phyloP scores from a whole-genome alignment of 2,888 invertebrate genomes.

The Clepsis dumicolana region DNA sequence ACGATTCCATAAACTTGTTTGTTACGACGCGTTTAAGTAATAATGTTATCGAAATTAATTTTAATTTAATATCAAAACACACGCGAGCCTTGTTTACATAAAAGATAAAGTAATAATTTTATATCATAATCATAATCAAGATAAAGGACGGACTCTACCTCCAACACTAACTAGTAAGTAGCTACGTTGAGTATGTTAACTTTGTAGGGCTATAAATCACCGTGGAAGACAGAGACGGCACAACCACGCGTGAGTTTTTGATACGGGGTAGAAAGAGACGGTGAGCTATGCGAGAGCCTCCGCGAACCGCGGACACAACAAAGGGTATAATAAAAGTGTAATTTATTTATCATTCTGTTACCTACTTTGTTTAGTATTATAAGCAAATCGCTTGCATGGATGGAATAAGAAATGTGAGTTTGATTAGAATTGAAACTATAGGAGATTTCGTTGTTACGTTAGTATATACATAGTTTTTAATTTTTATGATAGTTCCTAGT shows the following conservation, averaged over 20 bases:
- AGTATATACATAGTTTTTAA: neutral
- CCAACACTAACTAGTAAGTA: slow-evolving; percentile 70
- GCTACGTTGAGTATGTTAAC: slow-evolving; percentile 70
- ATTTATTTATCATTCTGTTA: slow-evolving; percentile 62
- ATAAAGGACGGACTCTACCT: slow-evolving; percentile 51
- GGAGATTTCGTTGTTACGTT: slow-evolving; percentile 12
- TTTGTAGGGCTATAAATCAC: slow-evolving; percentile 74
- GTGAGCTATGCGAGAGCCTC: slow-evolving; percentile 56
- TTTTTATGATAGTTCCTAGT: too few relatives aligned
- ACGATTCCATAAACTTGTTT: neutral
- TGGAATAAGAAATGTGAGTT: slow-evolving; percentile 35
- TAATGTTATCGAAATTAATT: slow-evolving; percentile 17
- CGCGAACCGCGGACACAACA: slow-evolving; percentile 78
- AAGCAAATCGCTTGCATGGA: slow-evolving; percentile 43
- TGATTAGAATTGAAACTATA: slow-evolving; percentile 26
- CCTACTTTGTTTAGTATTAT: slow-evolving; percentile 47
- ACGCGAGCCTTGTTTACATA: slow-evolving; percentile 12
- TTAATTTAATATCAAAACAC: slow-evolving; percentile 7
- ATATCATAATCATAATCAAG: slow-evolving; percentile 75
- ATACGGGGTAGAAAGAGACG: slow-evolving; percentile 14
- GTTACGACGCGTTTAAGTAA: neutral
- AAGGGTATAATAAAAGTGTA: slow-evolving; percentile 57
- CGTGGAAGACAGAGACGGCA: slow-evolving; percentile 37
- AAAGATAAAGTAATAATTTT: slow-evolving; percentile 75
- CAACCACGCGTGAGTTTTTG: neutral